Evolutionary conservation across 2,797 vertebrate species (phyloP).

Genomic region (Paramormyrops hopkinsi): DNA sequence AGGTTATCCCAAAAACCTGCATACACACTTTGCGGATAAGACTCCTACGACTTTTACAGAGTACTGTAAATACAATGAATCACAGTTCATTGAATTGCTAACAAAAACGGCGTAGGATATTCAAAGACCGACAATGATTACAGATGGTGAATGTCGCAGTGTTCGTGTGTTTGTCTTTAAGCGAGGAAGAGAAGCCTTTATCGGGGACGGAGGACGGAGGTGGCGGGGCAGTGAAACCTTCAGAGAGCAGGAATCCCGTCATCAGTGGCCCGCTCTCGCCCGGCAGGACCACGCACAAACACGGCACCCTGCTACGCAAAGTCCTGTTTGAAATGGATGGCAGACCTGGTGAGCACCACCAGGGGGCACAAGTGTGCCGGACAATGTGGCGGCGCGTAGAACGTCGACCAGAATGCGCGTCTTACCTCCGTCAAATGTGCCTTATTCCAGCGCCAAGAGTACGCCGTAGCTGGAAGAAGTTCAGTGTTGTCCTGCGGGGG

Average conservation of each 20-base stretch:
- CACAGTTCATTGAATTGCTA: background rate
- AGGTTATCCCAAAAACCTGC: background rate
- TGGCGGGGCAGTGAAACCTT: conserved; percentile 76
- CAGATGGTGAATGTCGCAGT: background rate
- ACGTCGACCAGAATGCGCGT: background rate
- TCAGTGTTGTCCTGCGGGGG: conserved; percentile 93
- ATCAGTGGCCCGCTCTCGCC: conserved; percentile 81
- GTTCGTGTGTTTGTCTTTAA: conserved; percentile 47
- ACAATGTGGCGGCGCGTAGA: background rate
- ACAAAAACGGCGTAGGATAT: background rate
- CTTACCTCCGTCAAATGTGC: background rate
- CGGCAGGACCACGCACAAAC: conserved; percentile 87
- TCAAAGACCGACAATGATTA: no score
- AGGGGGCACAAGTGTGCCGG: background rate
- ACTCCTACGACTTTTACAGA: background rate
- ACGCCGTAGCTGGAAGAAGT: conserved; percentile 95
- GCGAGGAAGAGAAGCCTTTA: conserved; percentile 89
- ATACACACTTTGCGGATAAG: background rate
- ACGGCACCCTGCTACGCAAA: conserved; percentile 84
- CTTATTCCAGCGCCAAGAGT: conserved; percentile 78
- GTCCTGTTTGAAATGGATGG: conserved; percentile 92
- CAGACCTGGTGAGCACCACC: conserved; percentile 79
- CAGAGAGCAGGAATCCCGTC: conserved; percentile 86
- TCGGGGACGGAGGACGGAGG: conserved; percentile 90
- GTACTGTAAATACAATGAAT: background rate